phyloP scores from a whole-genome alignment of 2,797 vertebrate genomes.

The Melanitta fusca region DNA sequence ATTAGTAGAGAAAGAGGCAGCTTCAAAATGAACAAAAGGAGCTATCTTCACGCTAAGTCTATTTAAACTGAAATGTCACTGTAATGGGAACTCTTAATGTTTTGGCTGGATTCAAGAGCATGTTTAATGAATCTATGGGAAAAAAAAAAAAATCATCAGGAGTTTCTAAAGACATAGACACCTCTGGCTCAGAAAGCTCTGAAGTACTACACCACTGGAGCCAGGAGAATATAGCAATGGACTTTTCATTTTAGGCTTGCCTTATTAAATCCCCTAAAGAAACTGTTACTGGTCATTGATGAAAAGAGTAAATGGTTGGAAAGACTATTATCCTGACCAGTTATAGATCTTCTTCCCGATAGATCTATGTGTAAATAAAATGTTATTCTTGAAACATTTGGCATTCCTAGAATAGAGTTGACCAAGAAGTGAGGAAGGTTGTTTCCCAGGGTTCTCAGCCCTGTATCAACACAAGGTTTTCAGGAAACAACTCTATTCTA shows the following conservation, averaged over 20 bases:
- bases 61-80: background rate
- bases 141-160: background rate
- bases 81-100: background rate
- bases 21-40: background rate
- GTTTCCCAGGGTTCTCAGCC: background rate
- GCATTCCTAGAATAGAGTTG: background rate
- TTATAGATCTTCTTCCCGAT: background rate
- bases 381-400: too few species aligned
- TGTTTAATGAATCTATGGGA: background rate
- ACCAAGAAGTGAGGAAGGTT: background rate
- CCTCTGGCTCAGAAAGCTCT: background rate
- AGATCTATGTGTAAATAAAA: too few species aligned
- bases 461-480: background rate
- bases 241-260: background rate
- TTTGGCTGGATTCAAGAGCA: background rate
- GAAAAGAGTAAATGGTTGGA: background rate
- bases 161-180: background rate
- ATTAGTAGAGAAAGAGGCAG: background rate
- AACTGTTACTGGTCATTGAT: background rate
- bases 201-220: fast-evolving
- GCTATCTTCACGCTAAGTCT: background rate
- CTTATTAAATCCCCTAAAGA: background rate
- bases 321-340: background rate
- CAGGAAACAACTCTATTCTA: background rate
- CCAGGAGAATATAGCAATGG: background rate